These are phyloP conservation scores for Melanotus villosus DNA, from an alignment of 2,888 invertebrate genomes.

Conservation along the genomic window DNA sequence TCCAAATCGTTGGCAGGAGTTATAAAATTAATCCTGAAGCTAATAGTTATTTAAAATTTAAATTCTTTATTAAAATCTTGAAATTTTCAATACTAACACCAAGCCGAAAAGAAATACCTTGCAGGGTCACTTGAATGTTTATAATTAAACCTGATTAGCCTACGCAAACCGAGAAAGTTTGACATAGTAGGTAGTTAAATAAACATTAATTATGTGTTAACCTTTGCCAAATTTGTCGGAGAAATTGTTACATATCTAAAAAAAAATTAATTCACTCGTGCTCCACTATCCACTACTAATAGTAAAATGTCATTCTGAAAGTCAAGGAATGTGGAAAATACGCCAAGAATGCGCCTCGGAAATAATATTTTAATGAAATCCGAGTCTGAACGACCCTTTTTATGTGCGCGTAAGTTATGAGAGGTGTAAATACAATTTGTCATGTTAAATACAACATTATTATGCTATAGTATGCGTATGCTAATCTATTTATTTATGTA, in stretches of 20 bases:
- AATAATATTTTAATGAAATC: not conserved
- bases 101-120: no score
- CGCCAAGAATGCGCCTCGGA: not conserved
- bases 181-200: no score
- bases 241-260: not conserved
- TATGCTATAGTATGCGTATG: conserved; percentile 1
- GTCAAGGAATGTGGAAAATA: not conserved
- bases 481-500: conserved; percentile 21
- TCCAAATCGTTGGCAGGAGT: no score
- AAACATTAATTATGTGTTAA: no score
- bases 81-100: no score
- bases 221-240: no score
- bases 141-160: no score
- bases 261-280: not conserved
- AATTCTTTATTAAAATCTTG: no score
- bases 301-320: not conserved
- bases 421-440: conserved; percentile 14
- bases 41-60: no score
- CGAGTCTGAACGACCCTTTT: not conserved
- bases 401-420: not conserved
- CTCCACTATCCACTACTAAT: not conserved
- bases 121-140: no score
- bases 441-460: conserved; percentile 3
- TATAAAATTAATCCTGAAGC: not conserved
- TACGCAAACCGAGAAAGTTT: no score